Conservation (phyloP, 2,113 vertebrate species). For the Otocyon megalotis region DNA sequence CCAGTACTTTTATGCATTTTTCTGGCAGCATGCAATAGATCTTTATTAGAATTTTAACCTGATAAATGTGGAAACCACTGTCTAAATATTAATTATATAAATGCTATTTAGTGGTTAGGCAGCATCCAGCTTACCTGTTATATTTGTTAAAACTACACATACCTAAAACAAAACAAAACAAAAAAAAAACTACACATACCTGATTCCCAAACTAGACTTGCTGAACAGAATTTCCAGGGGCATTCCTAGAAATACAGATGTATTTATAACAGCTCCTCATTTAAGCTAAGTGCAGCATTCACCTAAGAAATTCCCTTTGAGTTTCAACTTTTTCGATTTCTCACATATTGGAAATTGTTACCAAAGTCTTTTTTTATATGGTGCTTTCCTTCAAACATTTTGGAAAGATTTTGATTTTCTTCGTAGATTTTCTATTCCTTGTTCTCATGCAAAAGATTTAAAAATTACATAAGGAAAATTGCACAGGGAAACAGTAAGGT, state of each 20-base stretch:
- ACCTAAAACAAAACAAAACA: not conserved
- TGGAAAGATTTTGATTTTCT: not conserved
- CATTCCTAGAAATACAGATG: not conserved
- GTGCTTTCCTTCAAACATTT: not conserved
- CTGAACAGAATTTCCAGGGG: not conserved
- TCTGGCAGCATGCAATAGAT: not conserved
- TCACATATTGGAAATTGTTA: not conserved
- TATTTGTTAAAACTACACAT: not conserved
- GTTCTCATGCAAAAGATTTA: not conserved
- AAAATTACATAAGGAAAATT: not conserved
- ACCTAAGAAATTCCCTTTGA: not conserved
- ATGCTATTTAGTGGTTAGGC: not conserved
- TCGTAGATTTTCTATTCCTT: not conserved
- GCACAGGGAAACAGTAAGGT: not conserved
- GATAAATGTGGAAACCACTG: not conserved
- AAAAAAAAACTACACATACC: not conserved
- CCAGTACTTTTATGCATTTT: not conserved
- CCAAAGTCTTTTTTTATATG: not conserved
- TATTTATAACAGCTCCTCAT: not conserved
- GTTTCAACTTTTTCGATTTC: not conserved
- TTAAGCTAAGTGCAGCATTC: not conserved
- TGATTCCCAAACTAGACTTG: not conserved
- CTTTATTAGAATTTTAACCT: not conserved
- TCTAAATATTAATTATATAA: not conserved
- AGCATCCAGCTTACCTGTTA: not conserved